A percentile compares a stretch with the other conserved stretches of the same genome.
Conservation (phyloP, 2,888 invertebrate species). For the Polylopha cassiicola region DNA sequence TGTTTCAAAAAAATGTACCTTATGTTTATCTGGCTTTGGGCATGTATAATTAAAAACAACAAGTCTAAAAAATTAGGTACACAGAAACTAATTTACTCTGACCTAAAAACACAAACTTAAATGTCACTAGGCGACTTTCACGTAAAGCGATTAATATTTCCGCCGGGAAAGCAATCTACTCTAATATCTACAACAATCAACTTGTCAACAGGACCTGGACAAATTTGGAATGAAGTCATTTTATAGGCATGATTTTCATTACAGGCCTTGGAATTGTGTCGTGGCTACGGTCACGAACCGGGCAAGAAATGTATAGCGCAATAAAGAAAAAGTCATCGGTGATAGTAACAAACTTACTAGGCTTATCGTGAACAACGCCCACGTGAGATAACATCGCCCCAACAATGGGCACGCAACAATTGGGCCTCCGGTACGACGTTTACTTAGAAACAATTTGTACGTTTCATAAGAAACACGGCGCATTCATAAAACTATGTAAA, state of each 20-base stretch:
- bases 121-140: slow-evolving; percentile 34
- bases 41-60: too few relatives aligned
- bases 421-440: slow-evolving; percentile 43
- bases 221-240: slow-evolving; percentile 34
- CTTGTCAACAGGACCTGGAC: slow-evolving; percentile 41
- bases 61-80: background rate
- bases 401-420: slow-evolving; percentile 50
- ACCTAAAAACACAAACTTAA: slow-evolving; percentile 37
- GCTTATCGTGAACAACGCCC: slow-evolving; percentile 57
- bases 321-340: slow-evolving; percentile 18
- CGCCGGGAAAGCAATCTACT: slow-evolving; percentile 40
- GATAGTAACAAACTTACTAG: slow-evolving; percentile 34
- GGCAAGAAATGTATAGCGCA: slow-evolving; percentile 28
- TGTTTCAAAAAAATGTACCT: too few relatives aligned
- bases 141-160: slow-evolving; percentile 39
- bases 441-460: slow-evolving; percentile 43
- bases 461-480: slow-evolving; percentile 29
- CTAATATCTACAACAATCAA: slow-evolving; percentile 43
- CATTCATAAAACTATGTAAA: slow-evolving; percentile 30
- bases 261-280: slow-evolving; percentile 44
- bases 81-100: slow-evolving; percentile 8
- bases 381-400: slow-evolving; percentile 55
- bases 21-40: too few relatives aligned
- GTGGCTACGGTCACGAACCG: slow-evolving; percentile 41
- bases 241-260: slow-evolving; percentile 49